Conservation (phyloP, 2,113 vertebrate species). For the Sterrhoptilus dennistouni region DNA sequence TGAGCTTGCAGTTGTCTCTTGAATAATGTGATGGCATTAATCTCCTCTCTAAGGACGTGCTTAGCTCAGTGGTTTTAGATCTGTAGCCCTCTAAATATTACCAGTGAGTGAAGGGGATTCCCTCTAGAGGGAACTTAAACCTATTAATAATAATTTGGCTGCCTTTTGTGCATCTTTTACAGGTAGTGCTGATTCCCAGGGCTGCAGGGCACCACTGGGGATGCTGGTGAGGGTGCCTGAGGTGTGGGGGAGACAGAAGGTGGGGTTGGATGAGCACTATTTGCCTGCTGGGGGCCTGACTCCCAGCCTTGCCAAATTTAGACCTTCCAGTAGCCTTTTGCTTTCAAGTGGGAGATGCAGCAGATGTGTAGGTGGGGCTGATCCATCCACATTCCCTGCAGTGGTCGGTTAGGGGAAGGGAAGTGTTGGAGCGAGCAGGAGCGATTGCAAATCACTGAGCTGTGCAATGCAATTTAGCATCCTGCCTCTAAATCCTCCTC, state of each 20-base stretch:
- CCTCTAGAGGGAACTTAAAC: constrained; percentile 18
- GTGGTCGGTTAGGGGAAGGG: not conserved
- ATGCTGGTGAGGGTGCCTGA: fast-evolving
- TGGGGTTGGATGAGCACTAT: fast-evolving
- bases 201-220: not conserved
- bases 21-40: constrained; percentile 18
- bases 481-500: constrained; percentile 32
- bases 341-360: not conserved
- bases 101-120: not conserved
- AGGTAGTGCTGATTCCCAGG: not conserved
- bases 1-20: not conserved
- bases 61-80: constrained; percentile 45
- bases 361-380: not conserved
- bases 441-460: not conserved
- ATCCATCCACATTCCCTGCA: not conserved
- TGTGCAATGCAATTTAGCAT: not conserved
- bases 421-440: not conserved
- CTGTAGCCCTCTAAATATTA: constrained; percentile 29
- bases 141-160: not conserved
- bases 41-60: not conserved
- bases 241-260: not conserved
- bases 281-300: fast-evolving
- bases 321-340: not conserved
- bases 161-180: not conserved
- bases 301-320: not conserved